Evolutionary conservation across 92 coral and sea anemone genomes (phyloP), one percentile per base, ranked within the genome.

Genomic region (Paramuricea clavata): DNA sequence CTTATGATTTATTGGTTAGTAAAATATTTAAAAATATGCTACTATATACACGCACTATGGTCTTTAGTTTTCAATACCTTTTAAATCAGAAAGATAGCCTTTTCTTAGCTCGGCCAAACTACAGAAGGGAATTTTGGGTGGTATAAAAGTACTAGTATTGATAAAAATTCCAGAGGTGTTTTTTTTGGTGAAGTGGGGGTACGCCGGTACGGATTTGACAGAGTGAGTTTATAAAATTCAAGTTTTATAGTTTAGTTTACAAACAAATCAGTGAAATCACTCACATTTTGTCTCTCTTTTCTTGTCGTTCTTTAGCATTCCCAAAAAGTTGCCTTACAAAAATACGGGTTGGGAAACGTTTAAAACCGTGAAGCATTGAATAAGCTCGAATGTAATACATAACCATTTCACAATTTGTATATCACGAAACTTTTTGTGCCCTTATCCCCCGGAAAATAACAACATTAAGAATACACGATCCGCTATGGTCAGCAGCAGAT

Each of bases 31-130:
- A n/a, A n/a, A n/a, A n/a, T n/a, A n/a, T n/a, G n/a, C n/a, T n/a
- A n/a, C n/a, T n/a, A n/a, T n/a, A n/a, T n/a, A n/a, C n/a, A n/a
- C n/a, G n/a, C n/a, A n/a, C n/a, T 70, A 28, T 31, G 5, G 76
- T 30, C 6, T 6, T 9, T 7, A 34, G 49, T 5, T n/a, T 25
- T 70, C 8, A 47, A 42, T 85, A 96, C 99, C 99, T 89, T 92
- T 94, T n/a, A 94, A 79, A 74, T 96, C 99, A 68, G 94, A 92
- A 83, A 96, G 93, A 85, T 96, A 96, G 9, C 99, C 99, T 65
- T 94, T 94, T 10, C 83, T 85, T 49, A 96, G 86, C 33, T 96
- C 99, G 71, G 90, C 92, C 61, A 96, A 87, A 87, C 99, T 96
- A 41, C 1, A 64, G 17, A 34, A 21, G 12, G 22, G 7, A 19